Percentiles rank a stretch among this genome's conserved stretches.
These are phyloP conservation scores for Ceyx margarethae DNA, from an alignment of 2,113 vertebrate species.

Conservation along the genomic window DNA sequence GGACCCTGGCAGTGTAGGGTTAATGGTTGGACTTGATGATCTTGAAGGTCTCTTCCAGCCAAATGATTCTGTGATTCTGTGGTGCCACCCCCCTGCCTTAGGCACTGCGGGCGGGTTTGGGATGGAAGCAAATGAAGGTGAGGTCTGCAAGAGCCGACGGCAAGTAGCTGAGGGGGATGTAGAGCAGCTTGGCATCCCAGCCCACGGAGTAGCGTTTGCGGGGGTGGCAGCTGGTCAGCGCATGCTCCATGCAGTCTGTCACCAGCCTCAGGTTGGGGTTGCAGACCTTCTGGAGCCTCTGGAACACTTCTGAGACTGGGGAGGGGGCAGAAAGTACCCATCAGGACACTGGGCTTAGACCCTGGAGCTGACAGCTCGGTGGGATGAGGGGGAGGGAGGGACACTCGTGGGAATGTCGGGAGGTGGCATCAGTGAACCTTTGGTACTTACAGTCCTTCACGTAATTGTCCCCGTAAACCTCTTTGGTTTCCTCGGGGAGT, in stretches of 20 bases:
- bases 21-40: no score
- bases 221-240: constrained; percentile 73
- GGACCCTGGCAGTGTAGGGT: no score
- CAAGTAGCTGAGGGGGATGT: constrained; percentile 75
- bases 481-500: constrained; percentile 68
- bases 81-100: fast-evolving
- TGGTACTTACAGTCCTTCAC: constrained; percentile 61
- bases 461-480: constrained; percentile 73
- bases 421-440: no score
- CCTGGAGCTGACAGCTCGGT: fast-evolving
- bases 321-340: background rate
- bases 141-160: constrained; percentile 76
- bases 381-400: fast-evolving
- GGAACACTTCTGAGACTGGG: fast-evolving
- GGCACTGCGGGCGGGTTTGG: constrained; percentile 48
- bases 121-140: background rate
- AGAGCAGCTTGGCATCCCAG: constrained; percentile 77
- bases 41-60: no score
- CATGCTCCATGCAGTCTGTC: constrained; percentile 80
- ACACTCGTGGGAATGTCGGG: fast-evolving
- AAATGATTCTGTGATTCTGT: no score
- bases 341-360: background rate
- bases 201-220: constrained; percentile 73
- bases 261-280: constrained; percentile 70
- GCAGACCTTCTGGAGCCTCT: fast-evolving